Evolutionary conservation across 2,888 invertebrate species (phyloP).

Genomic region (Pachycephus smyrnensis): DNA sequence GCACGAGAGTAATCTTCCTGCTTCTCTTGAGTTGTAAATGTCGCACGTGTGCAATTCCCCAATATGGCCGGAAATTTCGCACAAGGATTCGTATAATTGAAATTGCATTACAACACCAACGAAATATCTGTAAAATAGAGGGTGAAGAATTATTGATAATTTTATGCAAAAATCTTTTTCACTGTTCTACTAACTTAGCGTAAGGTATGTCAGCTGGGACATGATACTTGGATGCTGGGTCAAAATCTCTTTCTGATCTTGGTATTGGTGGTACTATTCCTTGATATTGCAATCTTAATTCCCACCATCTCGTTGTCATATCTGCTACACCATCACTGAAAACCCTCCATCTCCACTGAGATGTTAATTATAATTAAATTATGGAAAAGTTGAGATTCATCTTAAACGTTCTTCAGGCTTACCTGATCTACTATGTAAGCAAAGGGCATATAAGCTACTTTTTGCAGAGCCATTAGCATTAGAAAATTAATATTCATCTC

Average conservation of each 20-base stretch:
- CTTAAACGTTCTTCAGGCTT: slow-evolving; percentile 32
- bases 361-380: slow-evolving; percentile 2
- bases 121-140: slow-evolving; percentile 79
- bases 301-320: slow-evolving; percentile 84
- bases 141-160: slow-evolving; percentile 51
- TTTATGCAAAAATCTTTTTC: background rate
- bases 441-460: slow-evolving; percentile 83
- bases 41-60: slow-evolving; percentile 86
- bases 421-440: slow-evolving; percentile 85
- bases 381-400: background rate
- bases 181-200: slow-evolving; percentile 59
- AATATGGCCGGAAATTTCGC: slow-evolving; percentile 77
- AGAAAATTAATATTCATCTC: slow-evolving; percentile 83
- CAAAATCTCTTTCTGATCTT: slow-evolving; percentile 81
- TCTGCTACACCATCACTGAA: slow-evolving; percentile 79
- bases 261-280: slow-evolving; percentile 80
- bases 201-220: slow-evolving; percentile 78
- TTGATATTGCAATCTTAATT: slow-evolving; percentile 77
- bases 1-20: slow-evolving; percentile 81
- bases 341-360: slow-evolving; percentile 84
- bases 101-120: slow-evolving; percentile 86
- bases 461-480: slow-evolving; percentile 82
- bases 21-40: slow-evolving; percentile 82
- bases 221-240: slow-evolving; percentile 87
- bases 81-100: slow-evolving; percentile 85